Conservation (phyloP, 1,140 invertebrate species). For the Penaeus chinensis region DNA sequence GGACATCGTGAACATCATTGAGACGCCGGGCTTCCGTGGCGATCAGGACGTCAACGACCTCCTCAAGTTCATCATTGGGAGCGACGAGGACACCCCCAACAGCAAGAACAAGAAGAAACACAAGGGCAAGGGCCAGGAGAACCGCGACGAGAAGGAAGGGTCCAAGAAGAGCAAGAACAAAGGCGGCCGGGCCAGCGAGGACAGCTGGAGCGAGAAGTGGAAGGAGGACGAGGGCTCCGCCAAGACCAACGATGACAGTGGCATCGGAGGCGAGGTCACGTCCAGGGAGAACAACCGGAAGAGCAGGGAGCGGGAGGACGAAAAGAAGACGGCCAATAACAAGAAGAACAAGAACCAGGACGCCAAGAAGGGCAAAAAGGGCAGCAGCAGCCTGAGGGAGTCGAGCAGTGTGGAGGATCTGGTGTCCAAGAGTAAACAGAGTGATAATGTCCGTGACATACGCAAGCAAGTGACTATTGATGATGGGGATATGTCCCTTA, state of each 20-base stretch:
- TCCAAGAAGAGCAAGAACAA: conserved; percentile 21
- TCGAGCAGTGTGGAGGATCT: conserved; percentile 62
- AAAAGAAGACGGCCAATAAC: conserved; percentile 45
- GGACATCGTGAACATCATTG: conserved; percentile 45
- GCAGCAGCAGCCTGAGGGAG: conserved; percentile 46
- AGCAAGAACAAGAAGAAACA: conserved; percentile 52
- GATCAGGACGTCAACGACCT: conserved; percentile 57
- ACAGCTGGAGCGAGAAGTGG: conserved; percentile 27
- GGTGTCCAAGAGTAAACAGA: conserved; percentile 60
- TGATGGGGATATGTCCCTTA: conserved; percentile 56
- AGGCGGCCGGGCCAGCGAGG: conserved; percentile 25
- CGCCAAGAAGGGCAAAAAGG: conserved; percentile 48
- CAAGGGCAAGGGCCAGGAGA: conserved; percentile 45
- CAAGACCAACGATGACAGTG: conserved; percentile 47
- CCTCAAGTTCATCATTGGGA: conserved; percentile 44
- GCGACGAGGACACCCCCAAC: conserved; percentile 45
- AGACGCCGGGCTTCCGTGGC: conserved; percentile 46
- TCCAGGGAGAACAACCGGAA: conserved; percentile 44
- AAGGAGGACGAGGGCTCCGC: conserved; percentile 15
- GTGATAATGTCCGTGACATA: conserved; percentile 53
- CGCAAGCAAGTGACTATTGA: conserved; percentile 63
- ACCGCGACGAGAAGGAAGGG: conserved; percentile 32
- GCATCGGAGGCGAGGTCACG: conserved; percentile 16
- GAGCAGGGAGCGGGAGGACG: conserved; percentile 48
- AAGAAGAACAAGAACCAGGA: conserved; percentile 39